Percentiles rank a stretch among this genome's conserved stretches.
phyloP scores from a whole-genome alignment of 2,888 invertebrate genomes.

The Trichopria drosophilae region DNA sequence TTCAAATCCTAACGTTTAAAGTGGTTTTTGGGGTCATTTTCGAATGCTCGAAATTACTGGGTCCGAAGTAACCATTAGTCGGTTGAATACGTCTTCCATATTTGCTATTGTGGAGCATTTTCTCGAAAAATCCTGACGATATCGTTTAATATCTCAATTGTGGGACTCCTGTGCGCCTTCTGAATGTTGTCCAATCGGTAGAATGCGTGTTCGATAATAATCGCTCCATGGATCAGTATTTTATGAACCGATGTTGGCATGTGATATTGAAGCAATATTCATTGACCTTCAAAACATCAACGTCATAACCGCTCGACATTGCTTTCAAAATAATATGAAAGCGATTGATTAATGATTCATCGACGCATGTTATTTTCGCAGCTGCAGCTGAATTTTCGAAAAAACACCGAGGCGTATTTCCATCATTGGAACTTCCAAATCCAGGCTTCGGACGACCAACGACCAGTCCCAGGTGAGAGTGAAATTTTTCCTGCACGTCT shows the following conservation, averaged over 20 bases:
- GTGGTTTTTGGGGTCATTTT: neutral
- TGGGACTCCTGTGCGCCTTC: neutral
- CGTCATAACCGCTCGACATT: conserved; percentile 3
- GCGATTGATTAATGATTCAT: conserved; percentile 24
- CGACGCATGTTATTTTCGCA: conserved; percentile 18
- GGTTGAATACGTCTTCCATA: neutral
- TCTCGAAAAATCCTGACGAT: neutral
- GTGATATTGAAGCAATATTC: neutral
- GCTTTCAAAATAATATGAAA: conserved; percentile 26
- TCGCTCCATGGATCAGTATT: conserved; percentile 3
- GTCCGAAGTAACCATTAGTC: neutral
- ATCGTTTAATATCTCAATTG: neutral
- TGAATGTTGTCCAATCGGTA: neutral
- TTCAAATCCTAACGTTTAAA: neutral
- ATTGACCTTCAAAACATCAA: neutral
- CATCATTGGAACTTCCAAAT: conserved; percentile 8
- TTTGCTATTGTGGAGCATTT: too few relatives aligned
- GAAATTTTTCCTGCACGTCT: conserved; percentile 12
- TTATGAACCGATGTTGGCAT: conserved; percentile 8
- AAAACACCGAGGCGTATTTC: conserved; percentile 29
- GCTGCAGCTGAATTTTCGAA: conserved; percentile 21
- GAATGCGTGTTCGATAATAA: neutral
- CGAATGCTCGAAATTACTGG: neutral
- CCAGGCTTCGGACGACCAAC: conserved; percentile 15
- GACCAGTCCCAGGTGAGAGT: conserved; percentile 16